Conservation (phyloP, 2,797 vertebrate species). For the Garrulus glandarius region DNA sequence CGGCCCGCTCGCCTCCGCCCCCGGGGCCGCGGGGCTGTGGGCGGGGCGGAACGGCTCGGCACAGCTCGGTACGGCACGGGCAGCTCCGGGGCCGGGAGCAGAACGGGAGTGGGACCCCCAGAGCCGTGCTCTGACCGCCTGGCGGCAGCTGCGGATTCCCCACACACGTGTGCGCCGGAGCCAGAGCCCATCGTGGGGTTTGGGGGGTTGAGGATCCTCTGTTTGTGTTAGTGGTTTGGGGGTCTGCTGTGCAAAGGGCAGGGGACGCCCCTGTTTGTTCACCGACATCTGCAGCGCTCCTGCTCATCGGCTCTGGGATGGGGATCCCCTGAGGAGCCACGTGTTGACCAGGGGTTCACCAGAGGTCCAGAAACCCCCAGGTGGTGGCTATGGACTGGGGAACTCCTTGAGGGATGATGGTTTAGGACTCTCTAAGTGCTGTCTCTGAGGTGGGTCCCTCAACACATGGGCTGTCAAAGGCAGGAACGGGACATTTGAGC, state of each 20-base stretch:
- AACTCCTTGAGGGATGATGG: rapidly evolving
- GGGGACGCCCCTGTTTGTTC: not conserved
- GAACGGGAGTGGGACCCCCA: rapidly evolving
- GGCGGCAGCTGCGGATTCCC: not conserved
- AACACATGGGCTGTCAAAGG: too few relatives aligned
- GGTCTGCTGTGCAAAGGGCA: not conserved
- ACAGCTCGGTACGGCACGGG: not conserved
- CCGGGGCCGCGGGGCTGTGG: not conserved
- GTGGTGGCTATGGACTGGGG: not conserved
- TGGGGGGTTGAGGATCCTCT: not conserved
- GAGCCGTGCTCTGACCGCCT: not conserved
- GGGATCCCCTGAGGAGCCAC: not conserved
- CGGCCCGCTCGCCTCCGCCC: not conserved
- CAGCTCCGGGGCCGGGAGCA: rapidly evolving
- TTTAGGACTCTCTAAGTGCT: not conserved
- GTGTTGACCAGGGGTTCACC: not conserved
- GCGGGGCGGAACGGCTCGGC: not conserved
- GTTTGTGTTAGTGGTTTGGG: not conserved
- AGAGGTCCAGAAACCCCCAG: not conserved
- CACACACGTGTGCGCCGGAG: rapidly evolving
- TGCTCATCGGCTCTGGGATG: rapidly evolving
- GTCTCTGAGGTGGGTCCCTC: not conserved
- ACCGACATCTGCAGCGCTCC: rapidly evolving
- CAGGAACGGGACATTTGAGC: not conserved
- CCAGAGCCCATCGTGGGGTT: not conserved